Evolutionary conservation across 92 coral and sea anemone genomes (phyloP).

Genomic region (Ricordea florida): DNA sequence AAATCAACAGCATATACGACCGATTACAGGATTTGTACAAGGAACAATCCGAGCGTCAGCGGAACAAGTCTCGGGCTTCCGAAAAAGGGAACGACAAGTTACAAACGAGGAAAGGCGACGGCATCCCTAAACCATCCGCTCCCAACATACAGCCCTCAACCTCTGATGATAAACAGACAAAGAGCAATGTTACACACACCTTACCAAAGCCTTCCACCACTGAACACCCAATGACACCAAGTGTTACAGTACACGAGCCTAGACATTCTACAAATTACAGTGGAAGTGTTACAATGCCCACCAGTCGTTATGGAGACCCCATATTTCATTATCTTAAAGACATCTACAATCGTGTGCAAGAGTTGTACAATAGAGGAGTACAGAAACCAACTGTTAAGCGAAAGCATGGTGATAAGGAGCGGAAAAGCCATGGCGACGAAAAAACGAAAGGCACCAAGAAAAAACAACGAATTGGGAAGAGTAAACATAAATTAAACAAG

Average conservation of each 20-base stretch:
- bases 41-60: not conserved
- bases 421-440: not conserved
- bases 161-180: too few relatives aligned
- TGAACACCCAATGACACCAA: too few relatives aligned
- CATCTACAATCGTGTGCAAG: slow-evolving; percentile 54
- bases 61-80: not conserved
- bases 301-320: not conserved
- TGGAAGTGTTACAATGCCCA: not conserved
- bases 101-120: too few relatives aligned
- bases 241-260: too few relatives aligned
- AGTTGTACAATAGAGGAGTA: slow-evolving; percentile 14
- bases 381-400: not conserved
- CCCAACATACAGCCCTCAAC: too few relatives aligned
- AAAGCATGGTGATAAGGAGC: not conserved
- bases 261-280: not conserved
- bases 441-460: not conserved
- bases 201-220: too few relatives aligned
- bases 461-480: not conserved
- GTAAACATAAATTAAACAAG: not conserved
- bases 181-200: too few relatives aligned
- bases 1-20: slow-evolving; percentile 35
- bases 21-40: slow-evolving; percentile 3
- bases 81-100: not conserved
- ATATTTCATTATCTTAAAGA: slow-evolving; percentile 53
- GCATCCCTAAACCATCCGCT: too few relatives aligned